Evolutionary conservation across 1,140 invertebrate genomes (phyloP).

Genomic region (Leptinotarsa defecta): DNA sequence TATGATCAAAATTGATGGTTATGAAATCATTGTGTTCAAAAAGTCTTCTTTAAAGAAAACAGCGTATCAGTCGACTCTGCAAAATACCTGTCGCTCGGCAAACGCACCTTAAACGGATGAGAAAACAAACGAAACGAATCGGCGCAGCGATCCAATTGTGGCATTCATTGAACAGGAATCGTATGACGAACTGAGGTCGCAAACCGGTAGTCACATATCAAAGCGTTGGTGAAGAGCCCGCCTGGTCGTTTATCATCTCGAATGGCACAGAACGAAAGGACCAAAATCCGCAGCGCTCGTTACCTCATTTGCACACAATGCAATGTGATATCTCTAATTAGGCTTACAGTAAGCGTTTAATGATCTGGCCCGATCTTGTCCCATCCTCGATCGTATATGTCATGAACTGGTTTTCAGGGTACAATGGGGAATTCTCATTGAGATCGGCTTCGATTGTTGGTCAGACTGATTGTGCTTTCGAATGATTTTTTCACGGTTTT

Average conservation of each 20-base stretch:
- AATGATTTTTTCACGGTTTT: no score
- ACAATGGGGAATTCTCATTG: neutral
- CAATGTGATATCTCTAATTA: conserved; percentile 44
- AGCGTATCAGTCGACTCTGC: no score
- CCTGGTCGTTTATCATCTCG: conserved; percentile 40
- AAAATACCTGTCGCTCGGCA: no score
- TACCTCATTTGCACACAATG: conserved; percentile 46
- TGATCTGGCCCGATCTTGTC: conserved; percentile 36
- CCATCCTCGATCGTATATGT: conserved; percentile 34
- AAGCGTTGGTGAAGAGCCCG: conserved; percentile 10
- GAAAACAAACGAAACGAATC: neutral
- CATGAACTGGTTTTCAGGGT: conserved; percentile 39
- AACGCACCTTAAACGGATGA: neutral
- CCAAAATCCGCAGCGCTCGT: conserved; percentile 22
- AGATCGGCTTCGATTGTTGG: neutral
- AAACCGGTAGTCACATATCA: conserved; percentile 24
- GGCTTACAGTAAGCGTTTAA: conserved; percentile 47
- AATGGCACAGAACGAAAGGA: conserved; percentile 28
- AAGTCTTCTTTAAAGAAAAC: no score
- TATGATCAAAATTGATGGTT: no score
- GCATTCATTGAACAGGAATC: neutral
- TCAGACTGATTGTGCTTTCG: neutral
- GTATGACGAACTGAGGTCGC: neutral
- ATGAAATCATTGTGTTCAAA: no score
- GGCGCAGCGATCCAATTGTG: neutral